A percentile compares a stretch with the other conserved stretches of the same genome.
These are phyloP conservation scores for Calameuta idolon DNA, from an alignment of 2,888 invertebrate species.

Conservation along the genomic window DNA sequence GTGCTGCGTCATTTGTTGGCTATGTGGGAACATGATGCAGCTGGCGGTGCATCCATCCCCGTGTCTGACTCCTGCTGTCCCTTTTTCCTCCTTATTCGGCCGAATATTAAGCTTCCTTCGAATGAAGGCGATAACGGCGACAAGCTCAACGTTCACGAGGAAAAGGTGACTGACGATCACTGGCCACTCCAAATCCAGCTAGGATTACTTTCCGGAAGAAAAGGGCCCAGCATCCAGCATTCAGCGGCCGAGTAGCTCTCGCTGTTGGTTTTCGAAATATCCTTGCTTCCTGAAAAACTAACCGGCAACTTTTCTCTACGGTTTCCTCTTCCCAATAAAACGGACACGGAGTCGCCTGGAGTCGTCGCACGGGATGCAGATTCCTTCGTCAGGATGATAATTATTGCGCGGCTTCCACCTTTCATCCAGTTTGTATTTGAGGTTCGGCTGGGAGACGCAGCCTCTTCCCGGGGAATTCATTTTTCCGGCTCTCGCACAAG, in stretches of 20 bases:
- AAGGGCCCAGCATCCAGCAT: neutral
- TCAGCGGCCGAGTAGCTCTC: too few species aligned
- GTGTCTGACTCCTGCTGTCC: too few species aligned
- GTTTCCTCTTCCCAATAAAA: too few species aligned
- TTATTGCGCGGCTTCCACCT: slow-evolving; percentile 21
- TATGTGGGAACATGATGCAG: too few species aligned
- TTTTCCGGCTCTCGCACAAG: too few species aligned
- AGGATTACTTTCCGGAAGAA: slow-evolving; percentile 49
- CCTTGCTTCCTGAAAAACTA: slow-evolving; percentile 42
- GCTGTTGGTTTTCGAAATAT: slow-evolving; percentile 45
- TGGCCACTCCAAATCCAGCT: slow-evolving; percentile 10
- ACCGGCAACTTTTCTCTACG: slow-evolving; percentile 15
- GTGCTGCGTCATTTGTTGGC: too few species aligned
- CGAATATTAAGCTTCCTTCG: neutral
- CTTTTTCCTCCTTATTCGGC: too few species aligned
- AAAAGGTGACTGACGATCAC: slow-evolving; percentile 36
- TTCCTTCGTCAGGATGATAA: slow-evolving; percentile 19
- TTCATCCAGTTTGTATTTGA: slow-evolving; percentile 23
- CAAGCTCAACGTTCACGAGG: slow-evolving; percentile 52
- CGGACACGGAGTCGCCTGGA: too few species aligned
- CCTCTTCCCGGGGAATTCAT: slow-evolving; percentile 3
- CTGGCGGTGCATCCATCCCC: too few species aligned
- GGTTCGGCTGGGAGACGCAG: slow-evolving; percentile 14
- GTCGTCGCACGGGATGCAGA: too few species aligned
- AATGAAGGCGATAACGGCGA: slow-evolving; percentile 45